A percentile compares a stretch with the other conserved stretches of the same genome.
These are phyloP conservation scores for Hippolais icterina DNA, from an alignment of 2,113 vertebrate genomes.

Conservation along the genomic window DNA sequence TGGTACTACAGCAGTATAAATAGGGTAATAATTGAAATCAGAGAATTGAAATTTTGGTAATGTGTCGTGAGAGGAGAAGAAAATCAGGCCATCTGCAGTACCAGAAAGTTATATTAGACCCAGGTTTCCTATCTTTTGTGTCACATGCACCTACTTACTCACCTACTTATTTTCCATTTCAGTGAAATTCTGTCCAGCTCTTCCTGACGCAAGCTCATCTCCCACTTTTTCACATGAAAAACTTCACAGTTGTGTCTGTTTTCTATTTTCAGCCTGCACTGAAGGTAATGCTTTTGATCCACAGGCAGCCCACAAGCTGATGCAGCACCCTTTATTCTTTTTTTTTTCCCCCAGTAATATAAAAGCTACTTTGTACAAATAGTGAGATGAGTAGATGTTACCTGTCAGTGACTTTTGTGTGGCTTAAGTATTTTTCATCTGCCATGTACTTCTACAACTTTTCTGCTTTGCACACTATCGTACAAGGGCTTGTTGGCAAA, in stretches of 20 bases:
- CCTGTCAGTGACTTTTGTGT: conserved; percentile 3
- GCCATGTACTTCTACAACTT: not conserved
- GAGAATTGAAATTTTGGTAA: not conserved
- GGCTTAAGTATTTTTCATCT: not conserved
- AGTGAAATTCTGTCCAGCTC: conserved; percentile 24
- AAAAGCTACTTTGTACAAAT: conserved; percentile 27
- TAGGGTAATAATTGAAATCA: conserved; percentile 55
- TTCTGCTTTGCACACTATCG: not conserved
- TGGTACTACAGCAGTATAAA: not conserved
- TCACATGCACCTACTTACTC: conserved; percentile 49
- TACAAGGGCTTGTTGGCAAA: not conserved
- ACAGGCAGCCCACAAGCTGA: not conserved
- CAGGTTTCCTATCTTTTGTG: conserved; percentile 42
- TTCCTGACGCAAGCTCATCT: not conserved
- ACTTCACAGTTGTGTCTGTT: conserved; percentile 2
- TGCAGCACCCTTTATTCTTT: not conserved
- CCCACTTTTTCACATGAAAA: conserved; percentile 34
- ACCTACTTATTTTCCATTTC: conserved; percentile 53
- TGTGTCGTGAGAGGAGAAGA: not conserved
- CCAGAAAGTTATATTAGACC: conserved; percentile 9
- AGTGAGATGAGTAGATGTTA: conserved; percentile 14
- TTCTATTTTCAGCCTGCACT: conserved; percentile 47
- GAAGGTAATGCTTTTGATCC: conserved; percentile 47
- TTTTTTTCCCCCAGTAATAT: not conserved
- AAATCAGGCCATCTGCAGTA: conserved; percentile 45